A percentile compares a stretch with the other conserved stretches of the same genome.
phyloP scores from a whole-genome alignment of 1,140 invertebrate genomes.

The Listronotus bonariensis region DNA sequence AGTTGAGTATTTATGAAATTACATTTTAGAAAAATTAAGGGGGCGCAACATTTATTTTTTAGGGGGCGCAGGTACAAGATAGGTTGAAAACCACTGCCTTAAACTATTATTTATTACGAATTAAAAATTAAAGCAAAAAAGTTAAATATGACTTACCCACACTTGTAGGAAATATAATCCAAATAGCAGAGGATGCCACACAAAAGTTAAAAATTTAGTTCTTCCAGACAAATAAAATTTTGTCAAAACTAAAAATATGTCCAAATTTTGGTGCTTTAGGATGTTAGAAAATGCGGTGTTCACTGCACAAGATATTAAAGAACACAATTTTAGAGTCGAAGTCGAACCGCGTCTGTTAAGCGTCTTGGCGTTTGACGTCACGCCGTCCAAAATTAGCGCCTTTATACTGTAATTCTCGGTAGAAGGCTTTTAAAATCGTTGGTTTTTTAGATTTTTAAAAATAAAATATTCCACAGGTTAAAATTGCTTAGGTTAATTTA shows the following conservation, averaged over 20 bases:
- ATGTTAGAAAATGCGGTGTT: slow-evolving; percentile 41
- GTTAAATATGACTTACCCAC: background rate
- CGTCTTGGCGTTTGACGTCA: slow-evolving; percentile 42
- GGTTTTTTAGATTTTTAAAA: slow-evolving; percentile 27
- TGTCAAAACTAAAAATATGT: slow-evolving; percentile 5
- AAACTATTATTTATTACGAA: too few species aligned
- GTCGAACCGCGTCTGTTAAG: slow-evolving; percentile 26
- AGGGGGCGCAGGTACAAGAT: too few species aligned
- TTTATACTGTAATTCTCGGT: slow-evolving; percentile 34
- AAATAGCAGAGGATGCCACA: slow-evolving; percentile 2
- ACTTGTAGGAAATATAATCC: slow-evolving; percentile 11
- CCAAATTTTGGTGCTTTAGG: slow-evolving; percentile 2
- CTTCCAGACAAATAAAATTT: slow-evolving; percentile 2
- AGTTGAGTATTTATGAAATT: too few species aligned
- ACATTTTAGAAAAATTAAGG: too few species aligned
- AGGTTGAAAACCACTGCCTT: too few species aligned
- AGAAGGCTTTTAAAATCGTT: slow-evolving; percentile 9
- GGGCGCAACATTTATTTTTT: too few species aligned
- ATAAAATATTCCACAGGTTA: background rate
- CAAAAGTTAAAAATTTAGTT: slow-evolving; percentile 10
- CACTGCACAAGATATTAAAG: slow-evolving; percentile 41
- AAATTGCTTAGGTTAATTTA: too few species aligned
- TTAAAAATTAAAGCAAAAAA: background rate
- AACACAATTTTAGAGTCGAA: slow-evolving; percentile 32
- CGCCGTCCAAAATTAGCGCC: slow-evolving; percentile 42